Conservation (phyloP, 2,797 vertebrate genomes). For the Oreochromis grahami region DNA sequence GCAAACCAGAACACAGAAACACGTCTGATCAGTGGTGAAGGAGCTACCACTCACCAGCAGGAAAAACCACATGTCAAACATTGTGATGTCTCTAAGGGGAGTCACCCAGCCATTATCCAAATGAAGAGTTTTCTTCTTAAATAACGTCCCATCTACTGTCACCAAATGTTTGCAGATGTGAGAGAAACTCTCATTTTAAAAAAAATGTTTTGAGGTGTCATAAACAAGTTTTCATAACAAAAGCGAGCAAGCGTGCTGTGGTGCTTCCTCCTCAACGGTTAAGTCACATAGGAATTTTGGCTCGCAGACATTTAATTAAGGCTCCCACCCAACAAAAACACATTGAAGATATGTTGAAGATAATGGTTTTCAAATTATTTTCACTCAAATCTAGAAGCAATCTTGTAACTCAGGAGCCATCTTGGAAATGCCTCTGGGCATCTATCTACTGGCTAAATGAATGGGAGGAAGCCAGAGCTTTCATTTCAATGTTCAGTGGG, state of each 20-base stretch:
- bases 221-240: not conserved
- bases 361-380: not conserved
- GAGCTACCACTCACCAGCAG: not conserved
- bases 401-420: not conserved
- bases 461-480: not conserved
- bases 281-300: rapidly evolving
- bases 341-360: rapidly evolving
- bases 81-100: not conserved
- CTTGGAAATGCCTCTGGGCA: not conserved
- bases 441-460: not conserved
- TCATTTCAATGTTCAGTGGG: not conserved
- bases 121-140: not conserved
- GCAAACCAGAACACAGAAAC: not conserved
- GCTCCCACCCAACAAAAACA: not conserved
- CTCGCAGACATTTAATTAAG: not conserved
- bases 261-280: not conserved
- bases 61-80: not conserved
- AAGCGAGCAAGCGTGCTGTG: rapidly evolving
- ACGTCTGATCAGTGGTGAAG: not conserved
- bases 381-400: not conserved
- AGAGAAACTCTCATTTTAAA: not conserved
- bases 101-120: not conserved
- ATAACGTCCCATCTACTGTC: not conserved
- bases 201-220: not conserved
- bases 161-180: not conserved